phyloP scores from a whole-genome alignment of 2,888 invertebrate genomes.

The Therioaphis trifolii region DNA sequence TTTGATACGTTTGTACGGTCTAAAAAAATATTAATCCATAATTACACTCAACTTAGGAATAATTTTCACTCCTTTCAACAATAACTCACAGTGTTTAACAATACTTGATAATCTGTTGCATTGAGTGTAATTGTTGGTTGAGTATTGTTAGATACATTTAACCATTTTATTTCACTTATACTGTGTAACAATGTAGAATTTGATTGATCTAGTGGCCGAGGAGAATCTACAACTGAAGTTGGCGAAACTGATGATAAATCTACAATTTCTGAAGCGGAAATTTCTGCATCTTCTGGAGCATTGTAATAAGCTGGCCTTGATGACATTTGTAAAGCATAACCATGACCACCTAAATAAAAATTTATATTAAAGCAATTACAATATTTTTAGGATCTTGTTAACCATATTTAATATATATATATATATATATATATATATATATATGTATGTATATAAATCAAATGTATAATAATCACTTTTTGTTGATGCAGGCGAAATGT shows the following conservation, averaged over 20 bases:
- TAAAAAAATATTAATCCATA: neutral
- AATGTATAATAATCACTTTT: slow-evolving; percentile 3
- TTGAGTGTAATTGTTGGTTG: slow-evolving; percentile 36
- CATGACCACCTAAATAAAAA: neutral
- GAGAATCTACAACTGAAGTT: neutral
- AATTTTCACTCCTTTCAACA: neutral
- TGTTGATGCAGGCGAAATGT: slow-evolving; percentile 8
- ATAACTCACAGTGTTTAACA: slow-evolving; percentile 47
- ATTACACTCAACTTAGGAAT: neutral
- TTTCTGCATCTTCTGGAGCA: neutral
- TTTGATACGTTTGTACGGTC: slow-evolving; percentile 50
- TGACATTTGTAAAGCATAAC: neutral
- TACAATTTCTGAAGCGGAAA: slow-evolving; percentile 17
- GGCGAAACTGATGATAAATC: neutral
- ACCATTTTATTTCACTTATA: slow-evolving; percentile 30
- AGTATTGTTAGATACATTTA: slow-evolving; percentile 24
- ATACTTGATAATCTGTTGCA: slow-evolving; percentile 45
- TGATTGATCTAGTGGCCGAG: neutral
- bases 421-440: neutral
- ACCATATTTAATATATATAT: no score
- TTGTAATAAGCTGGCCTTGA: neutral
- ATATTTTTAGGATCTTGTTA: neutral
- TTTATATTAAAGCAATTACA: neutral
- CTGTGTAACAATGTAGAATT: neutral
- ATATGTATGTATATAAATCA: neutral